Base-by-base conservation (phyloP, 2,113 vertebrate genomes). In the Poeciliopsis occidentalis region DNA sequence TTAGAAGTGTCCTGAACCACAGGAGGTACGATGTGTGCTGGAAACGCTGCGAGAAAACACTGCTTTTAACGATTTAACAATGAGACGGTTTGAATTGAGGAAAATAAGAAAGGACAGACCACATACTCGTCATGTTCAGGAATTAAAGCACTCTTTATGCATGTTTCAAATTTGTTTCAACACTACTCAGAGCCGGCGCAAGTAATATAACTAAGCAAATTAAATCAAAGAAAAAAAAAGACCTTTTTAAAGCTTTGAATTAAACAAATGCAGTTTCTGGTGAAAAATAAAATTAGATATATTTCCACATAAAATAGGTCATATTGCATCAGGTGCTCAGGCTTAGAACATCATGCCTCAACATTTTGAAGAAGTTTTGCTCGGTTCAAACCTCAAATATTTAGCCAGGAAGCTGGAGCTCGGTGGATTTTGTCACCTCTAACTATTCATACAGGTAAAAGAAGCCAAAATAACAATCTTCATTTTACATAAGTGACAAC, bases 1-100 rank as follows among this genome's bases (percentile, higher is more conserved):
- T 80, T 85, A 73, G 84, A 57, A 64, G 78, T 32, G 62, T 60
- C 57, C 47, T 51, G 67, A 67, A 72, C 73, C 77, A 76, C 51
- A 19, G 47, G 87, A 67, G 63, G 77, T 34, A 66, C 29, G 8
- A 32, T 47, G 64, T 83, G 74, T 73, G 77, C 32, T 77, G 29
- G 51, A 41, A 78, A 62, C 26, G 54, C 19, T 4, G 32, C 19
- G 30, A 37, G 29, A 82, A 83, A 76, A 74, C 71, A 83, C n/a
- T 54, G 63, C 26, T 32, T n/a, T 57, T 57, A 57, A 37, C 62
- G 41, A 70, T 57, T 57, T 57, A 57, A 37, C 64, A 57, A 71
- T 75, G 64, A 76, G 75, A 84, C 27, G 31, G 75, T 47, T 71
- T 69, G 60, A 83, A 75, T 29, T 27, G 32, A 44, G 67, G 15